Conservation (phyloP, 53 echinoderm and acorn worm species). For the Stichopus horrens region DNA sequence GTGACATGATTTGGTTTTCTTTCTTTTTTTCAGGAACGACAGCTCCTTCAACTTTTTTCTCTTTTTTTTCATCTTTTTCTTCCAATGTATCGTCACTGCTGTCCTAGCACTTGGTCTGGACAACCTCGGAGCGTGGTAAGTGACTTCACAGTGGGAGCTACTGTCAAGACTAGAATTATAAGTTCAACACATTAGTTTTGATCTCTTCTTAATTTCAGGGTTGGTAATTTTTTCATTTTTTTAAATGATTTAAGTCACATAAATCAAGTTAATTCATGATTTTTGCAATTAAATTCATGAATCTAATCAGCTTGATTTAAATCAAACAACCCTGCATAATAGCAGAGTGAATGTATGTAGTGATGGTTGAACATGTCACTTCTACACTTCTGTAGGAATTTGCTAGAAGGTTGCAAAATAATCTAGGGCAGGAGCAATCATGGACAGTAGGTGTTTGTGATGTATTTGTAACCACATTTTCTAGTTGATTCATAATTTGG, state of each 20-base stretch:
- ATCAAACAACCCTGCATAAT: too few species aligned
- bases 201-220: not conserved
- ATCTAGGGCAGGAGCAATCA: too few species aligned
- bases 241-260: not conserved
- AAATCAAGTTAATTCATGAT: not conserved
- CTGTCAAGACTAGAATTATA: not conserved
- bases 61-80: conserved; percentile 98
- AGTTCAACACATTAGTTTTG: too few species aligned
- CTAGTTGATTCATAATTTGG: too few species aligned
- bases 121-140: conserved; percentile 90
- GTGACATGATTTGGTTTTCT: not conserved
- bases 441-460: too few species aligned
- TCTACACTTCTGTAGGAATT: too few species aligned
- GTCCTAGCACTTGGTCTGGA: conserved; percentile 87
- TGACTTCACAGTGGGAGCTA: not conserved
- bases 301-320: too few species aligned
- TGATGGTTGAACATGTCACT: too few species aligned
- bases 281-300: too few species aligned
- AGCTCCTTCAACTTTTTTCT: conserved; percentile 99
- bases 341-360: too few species aligned
- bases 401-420: too few species aligned
- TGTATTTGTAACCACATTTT: too few species aligned
- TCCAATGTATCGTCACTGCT: conserved; percentile 83
- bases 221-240: not conserved
- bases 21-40: conserved; percentile 82